phyloP scores from a whole-genome alignment of 2,113 vertebrate species.

The Jaculus jaculus region DNA sequence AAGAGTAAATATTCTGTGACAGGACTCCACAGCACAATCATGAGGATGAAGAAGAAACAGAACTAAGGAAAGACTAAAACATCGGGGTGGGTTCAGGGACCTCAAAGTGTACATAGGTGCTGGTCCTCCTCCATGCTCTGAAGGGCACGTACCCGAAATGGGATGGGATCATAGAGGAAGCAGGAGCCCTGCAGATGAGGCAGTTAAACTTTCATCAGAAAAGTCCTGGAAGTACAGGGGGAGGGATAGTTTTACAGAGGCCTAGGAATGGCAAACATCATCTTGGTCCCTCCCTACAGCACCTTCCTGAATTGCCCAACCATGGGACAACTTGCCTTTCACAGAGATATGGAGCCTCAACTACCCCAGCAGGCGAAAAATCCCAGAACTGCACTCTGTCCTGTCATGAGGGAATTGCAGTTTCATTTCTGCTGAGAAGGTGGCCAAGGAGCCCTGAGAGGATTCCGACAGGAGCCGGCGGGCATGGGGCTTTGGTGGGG shows the following conservation, averaged over 20 bases:
- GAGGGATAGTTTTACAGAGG: not conserved
- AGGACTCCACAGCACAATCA: not conserved
- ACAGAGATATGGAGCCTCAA: not conserved
- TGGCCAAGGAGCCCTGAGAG: rapidly evolving
- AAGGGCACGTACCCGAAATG: not conserved
- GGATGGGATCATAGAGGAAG: not conserved
- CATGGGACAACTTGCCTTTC: not conserved
- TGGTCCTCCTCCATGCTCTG: rapidly evolving
- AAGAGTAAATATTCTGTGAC: not conserved
- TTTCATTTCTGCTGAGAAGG: too few relatives aligned
- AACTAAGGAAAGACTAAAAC: not conserved
- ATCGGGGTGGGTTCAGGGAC: not conserved
- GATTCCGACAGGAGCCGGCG: not conserved
- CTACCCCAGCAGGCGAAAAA: not conserved
- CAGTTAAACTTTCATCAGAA: not conserved
- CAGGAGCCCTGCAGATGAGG: not conserved
- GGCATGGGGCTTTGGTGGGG: not conserved
- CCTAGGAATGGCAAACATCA: not conserved
- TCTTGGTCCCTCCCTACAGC: not conserved
- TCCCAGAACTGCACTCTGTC: rapidly evolving
- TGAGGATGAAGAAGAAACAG: too few relatives aligned
- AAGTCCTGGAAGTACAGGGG: not conserved
- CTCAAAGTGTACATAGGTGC: not conserved
- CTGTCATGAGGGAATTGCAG: not conserved
- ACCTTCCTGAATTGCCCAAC: not conserved